Base-by-base conservation (phyloP, 2,797 vertebrate species). In the Dendrocincla fuliginosa region DNA sequence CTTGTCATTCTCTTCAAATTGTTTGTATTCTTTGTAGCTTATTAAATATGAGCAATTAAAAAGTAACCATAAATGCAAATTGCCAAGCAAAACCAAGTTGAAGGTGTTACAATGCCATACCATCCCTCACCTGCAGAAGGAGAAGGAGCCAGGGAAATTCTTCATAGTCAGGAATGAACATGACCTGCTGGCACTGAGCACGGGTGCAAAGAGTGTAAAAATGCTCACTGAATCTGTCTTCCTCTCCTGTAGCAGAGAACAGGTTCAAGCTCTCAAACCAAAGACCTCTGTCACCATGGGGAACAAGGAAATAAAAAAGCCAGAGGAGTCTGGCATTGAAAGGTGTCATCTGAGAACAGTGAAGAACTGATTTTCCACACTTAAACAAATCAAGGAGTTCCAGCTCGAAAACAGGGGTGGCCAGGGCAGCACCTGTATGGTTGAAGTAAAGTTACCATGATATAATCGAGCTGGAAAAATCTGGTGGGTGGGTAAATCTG, bases 181-280 rank as follows among this genome's bases (percentile, higher is more conserved):
- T 0, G 3, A 65, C 35, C 13, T 0, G 1, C 35, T 50, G 57
- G 13, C n/a, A 70, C n/a, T 4, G 0, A 42, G 63, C 32, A 12
- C 1, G 25, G 0, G 44, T 35, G 10, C 41, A 49, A 65, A 65
- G 41, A 49, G 24, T 2, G 0, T 70, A 49, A 70, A 30, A 30
- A 22, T 4, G 17, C 8, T 77, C 24, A 5, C 35, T 49, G 7
- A 6, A 33, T 52, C 41, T 28, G 15, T 47, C 35, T 64, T 71
- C 77, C 41, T 37, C 16, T 33, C 41, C 78, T 39, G 5, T 30
- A 42, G 59, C 27, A 53, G 44, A 47, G 57, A 30, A 57, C 42
- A 81, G 33, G 30, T 41, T 39, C 32, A 59, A 13, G 41, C 23
- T 30, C 23, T n/a, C 32, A 65, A 77, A 60, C 15, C 6, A 52